phyloP scores from a whole-genome alignment of 2,888 invertebrate genomes.

The Meteorus cinctellus region DNA sequence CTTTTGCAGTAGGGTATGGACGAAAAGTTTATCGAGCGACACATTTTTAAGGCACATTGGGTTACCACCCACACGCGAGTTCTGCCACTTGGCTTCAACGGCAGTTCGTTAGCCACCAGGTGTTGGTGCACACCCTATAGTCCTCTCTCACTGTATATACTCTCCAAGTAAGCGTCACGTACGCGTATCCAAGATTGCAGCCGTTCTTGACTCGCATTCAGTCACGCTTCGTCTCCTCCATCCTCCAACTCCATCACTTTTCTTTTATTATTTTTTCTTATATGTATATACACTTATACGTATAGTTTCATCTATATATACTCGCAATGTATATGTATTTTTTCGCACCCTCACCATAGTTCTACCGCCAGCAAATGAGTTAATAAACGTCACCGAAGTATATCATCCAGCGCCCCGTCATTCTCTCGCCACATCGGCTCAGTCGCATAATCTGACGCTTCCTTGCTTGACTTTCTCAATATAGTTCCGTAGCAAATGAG shows the following conservation, averaged over 20 bases:
- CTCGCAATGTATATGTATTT: not conserved
- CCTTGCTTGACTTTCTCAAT: not conserved
- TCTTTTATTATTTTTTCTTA: not conserved
- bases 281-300: not conserved
- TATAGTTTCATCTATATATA: not conserved
- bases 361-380: constrained; percentile 36
- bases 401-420: constrained; percentile 8
- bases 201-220: constrained; percentile 30
- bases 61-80: constrained; percentile 28
- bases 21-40: constrained; percentile 55
- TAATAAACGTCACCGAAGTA: constrained; percentile 39
- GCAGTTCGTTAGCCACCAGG: constrained; percentile 54
- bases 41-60: constrained; percentile 51
- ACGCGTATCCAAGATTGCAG: constrained; percentile 41
- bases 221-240: constrained; percentile 17
- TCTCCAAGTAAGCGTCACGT: constrained; percentile 33
- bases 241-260: not conserved
- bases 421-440: not conserved
- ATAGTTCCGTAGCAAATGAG: not conserved
- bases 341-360: not conserved
- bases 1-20: constrained; percentile 14
- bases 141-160: constrained; percentile 21
- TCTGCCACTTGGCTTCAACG: constrained; percentile 38
- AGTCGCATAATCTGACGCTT: not conserved
- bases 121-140: constrained; percentile 34